phyloP scores from a whole-genome alignment of 2,888 invertebrate species.

The Leptinotarsa peninsularis region DNA sequence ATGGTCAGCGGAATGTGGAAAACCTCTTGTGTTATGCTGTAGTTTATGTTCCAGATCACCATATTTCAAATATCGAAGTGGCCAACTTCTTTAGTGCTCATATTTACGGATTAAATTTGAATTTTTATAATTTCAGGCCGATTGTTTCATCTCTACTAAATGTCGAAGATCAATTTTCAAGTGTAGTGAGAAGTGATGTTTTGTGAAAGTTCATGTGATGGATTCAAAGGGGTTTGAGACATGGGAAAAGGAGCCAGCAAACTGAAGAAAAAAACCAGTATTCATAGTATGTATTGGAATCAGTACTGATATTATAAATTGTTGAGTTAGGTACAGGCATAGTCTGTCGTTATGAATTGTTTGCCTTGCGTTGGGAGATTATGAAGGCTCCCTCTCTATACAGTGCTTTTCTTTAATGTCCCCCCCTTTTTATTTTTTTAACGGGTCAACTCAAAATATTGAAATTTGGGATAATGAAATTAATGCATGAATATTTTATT shows the following conservation, averaged over 20 bases:
- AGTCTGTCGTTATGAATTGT: too few relatives aligned
- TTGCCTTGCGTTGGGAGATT: too few relatives aligned
- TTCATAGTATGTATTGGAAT: slow-evolving; percentile 48
- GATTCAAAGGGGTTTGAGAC: slow-evolving; percentile 27
- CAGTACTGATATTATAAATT: background rate
- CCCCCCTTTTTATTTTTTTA: too few relatives aligned
- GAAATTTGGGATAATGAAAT: too few relatives aligned
- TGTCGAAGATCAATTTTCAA: background rate
- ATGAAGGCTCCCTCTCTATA: too few relatives aligned
- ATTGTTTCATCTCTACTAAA: background rate
- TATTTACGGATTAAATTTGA: background rate
- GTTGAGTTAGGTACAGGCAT: background rate
- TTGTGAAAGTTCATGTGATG: slow-evolving; percentile 16
- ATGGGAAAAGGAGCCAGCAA: slow-evolving; percentile 64
- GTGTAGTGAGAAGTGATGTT: slow-evolving; percentile 6
- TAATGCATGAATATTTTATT: too few relatives aligned
- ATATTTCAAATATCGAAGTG: background rate
- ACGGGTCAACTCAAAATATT: too few relatives aligned
- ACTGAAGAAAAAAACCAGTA: slow-evolving; percentile 57
- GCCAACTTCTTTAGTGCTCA: background rate
- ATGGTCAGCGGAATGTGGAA: background rate
- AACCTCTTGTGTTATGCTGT: background rate
- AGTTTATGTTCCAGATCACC: background rate
- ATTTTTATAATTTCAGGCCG: slow-evolving; percentile 13
- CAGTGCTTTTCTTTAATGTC: too few relatives aligned